Base-by-base conservation (phyloP, 2,113 vertebrate species). In the Acanthochromis polyacanthus region DNA sequence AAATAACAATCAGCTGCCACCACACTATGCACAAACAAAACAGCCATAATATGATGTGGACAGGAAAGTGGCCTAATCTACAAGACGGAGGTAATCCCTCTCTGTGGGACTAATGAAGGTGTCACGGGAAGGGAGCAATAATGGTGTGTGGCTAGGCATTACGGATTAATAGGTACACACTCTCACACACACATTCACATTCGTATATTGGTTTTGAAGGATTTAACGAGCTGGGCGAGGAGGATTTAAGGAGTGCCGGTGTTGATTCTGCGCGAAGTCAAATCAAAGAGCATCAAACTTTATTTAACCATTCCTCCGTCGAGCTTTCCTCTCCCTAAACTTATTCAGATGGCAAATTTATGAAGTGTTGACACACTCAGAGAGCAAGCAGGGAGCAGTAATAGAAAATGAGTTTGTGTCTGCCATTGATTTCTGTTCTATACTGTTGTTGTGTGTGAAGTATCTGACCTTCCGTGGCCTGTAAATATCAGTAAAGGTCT, bases 401-500 rank as follows among this genome's bases (percentile, higher is more conserved):
- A 69, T 55, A 56, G 53, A 75, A 80, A 71, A 85, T 15, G 76
- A 57, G 50, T 78, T 20, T 80, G 66, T 73, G 79, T 70, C 72
- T 83, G 68, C 63, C 25, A 66, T 45, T 76, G 77, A 87, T 89
- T 85, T 90, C 61, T 85, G 82, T 57, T 53, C 63, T 78, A 36
- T 68, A 57, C 14, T 23, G 75, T 86, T 82, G 87, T 68, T 72
- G 83, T 46, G 82, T 51, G 45, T 64, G 64, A 85, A 80, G 72
- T 52, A 77, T 88, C 66, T 89, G 90, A 91, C 90, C 91, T 69
- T 72, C 65, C 71, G 72, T 73, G 81, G 67, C 60, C 71, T 83
- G 84, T 85, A 91, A 91, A 92, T 88, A 91, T 88, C 56, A 62
- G 57, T 23, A 88, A 85, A 91, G 84, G 85, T 83, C 86, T 74